Evolutionary conservation across 2,888 invertebrate genomes (phyloP).

Genomic region (Myathropa florea): DNA sequence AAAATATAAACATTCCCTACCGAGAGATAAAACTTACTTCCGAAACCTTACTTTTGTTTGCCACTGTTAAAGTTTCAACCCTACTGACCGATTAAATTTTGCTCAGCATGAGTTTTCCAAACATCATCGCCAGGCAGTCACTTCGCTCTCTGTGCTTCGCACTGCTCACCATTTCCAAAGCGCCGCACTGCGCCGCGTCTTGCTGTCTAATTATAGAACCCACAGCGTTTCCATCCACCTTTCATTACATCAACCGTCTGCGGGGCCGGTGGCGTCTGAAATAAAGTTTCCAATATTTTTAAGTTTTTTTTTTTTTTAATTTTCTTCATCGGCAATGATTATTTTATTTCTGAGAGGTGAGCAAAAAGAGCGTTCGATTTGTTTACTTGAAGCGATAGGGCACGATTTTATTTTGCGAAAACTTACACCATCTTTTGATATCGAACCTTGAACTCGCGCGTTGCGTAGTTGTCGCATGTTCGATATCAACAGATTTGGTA

Average conservation of each 20-base stretch:
- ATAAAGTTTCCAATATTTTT: constrained; percentile 13
- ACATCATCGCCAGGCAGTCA: constrained; percentile 7
- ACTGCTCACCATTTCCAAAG: constrained; percentile 41
- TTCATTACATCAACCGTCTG: constrained; percentile 20
- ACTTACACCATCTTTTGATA: constrained; percentile 47
- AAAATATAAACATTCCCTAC: no score
- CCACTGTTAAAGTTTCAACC: constrained; percentile 47
- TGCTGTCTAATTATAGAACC: constrained; percentile 54
- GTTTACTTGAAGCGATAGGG: constrained; percentile 22
- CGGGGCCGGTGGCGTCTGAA: neutral
- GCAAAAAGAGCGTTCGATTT: constrained; percentile 8
- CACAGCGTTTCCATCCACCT: constrained; percentile 50
- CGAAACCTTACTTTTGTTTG: neutral
- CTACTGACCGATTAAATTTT: constrained; percentile 59
- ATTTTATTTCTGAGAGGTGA: constrained; percentile 43
- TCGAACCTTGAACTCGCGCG: constrained; percentile 37
- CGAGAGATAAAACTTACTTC: no score
- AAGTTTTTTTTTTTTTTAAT: neutral
- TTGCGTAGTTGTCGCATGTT: neutral
- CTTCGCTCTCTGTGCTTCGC: constrained; percentile 4
- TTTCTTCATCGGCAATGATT: constrained; percentile 27
- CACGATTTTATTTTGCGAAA: constrained; percentile 10
- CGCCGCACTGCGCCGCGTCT: constrained; percentile 3
- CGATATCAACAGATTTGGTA: constrained; percentile 25
- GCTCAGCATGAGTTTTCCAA: constrained; percentile 66